phyloP scores from a whole-genome alignment of 2,797 vertebrate species.

The Gallinago stenura region DNA sequence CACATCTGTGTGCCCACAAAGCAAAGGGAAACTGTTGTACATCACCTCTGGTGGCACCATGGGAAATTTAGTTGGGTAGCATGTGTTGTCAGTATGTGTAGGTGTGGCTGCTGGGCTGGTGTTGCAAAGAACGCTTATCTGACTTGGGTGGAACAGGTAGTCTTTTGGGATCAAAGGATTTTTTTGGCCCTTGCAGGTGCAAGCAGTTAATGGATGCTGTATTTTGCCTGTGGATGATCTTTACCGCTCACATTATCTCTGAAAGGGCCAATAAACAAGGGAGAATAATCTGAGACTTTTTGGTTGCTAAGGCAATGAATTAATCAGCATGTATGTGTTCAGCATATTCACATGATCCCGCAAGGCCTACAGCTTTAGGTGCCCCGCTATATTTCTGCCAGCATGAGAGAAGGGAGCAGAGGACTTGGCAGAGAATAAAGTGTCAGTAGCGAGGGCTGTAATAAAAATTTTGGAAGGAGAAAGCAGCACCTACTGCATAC shows the following conservation, averaged over 20 bases:
- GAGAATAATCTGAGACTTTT: constrained; percentile 29
- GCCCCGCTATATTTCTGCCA: constrained; percentile 44
- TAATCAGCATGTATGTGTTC: constrained; percentile 26
- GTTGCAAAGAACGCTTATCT: neutral
- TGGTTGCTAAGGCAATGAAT: constrained; percentile 61
- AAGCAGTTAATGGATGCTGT: neutral
- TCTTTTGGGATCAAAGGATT: neutral
- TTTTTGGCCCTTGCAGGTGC: neutral
- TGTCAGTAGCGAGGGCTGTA: constrained; percentile 56
- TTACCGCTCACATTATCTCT: neutral
- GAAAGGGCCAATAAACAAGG: constrained; percentile 3
- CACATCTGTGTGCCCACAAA: neutral
- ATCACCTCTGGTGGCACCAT: neutral
- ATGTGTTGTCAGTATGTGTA: accelerated
- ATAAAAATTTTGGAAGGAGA: constrained; percentile 65
- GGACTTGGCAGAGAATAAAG: constrained; percentile 37
- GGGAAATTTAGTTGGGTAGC: neutral
- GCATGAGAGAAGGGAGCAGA: constrained; percentile 9
- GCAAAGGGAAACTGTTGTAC: neutral
- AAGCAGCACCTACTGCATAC: constrained; percentile 51
- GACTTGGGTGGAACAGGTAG: neutral
- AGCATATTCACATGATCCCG: constrained; percentile 29
- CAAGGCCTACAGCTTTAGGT: constrained; percentile 34
- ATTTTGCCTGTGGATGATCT: neutral
- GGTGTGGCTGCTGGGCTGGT: neutral